phyloP scores from a whole-genome alignment of 2,888 invertebrate genomes.

The Dryococelus australis region DNA sequence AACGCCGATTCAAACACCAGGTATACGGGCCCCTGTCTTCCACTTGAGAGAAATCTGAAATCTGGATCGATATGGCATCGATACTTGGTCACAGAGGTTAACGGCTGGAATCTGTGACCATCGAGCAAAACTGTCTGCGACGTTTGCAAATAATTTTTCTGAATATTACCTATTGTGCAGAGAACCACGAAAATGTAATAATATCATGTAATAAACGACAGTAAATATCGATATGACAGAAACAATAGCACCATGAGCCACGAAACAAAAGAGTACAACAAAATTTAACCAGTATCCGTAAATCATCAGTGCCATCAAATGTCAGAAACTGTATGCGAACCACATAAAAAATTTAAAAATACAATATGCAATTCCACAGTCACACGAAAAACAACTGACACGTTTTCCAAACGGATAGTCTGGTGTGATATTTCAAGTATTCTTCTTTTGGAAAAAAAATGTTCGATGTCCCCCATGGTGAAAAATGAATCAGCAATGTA shows the following conservation, averaged over 20 bases:
- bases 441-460: neutral
- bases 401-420: neutral
- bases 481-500: neutral
- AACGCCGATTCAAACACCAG: too few relatives aligned
- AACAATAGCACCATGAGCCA: neutral
- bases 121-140: too few relatives aligned
- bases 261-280: neutral
- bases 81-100: too few relatives aligned
- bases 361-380: neutral
- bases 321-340: neutral
- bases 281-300: neutral
- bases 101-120: too few relatives aligned
- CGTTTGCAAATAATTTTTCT: neutral
- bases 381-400: neutral
- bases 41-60: too few relatives aligned
- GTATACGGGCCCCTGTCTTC: too few relatives aligned
- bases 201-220: neutral
- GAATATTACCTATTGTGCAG: neutral
- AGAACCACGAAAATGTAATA: neutral
- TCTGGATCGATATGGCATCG: too few relatives aligned
- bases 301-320: neutral
- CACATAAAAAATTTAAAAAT: neutral
- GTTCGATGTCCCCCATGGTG: neutral
- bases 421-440: neutral
- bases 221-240: constrained; percentile 1